phyloP scores from a whole-genome alignment of 2,797 vertebrate species.

The Oreochromis mossambicus region DNA sequence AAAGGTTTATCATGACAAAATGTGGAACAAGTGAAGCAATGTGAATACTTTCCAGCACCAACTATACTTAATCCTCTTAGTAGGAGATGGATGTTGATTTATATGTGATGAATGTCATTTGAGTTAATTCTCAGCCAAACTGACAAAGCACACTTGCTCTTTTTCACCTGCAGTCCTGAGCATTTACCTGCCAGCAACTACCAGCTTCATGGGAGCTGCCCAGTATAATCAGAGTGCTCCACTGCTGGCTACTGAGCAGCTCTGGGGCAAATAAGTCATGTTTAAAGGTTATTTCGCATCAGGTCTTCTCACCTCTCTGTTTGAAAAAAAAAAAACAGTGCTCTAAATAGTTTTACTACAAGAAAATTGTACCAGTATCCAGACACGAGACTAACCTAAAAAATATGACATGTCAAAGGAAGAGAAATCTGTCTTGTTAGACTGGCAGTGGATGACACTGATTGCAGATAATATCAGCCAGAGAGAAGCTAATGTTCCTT shows the following conservation, averaged over 20 bases:
- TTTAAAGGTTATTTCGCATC: conserved; percentile 9
- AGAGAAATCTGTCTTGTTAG: conserved; percentile 2
- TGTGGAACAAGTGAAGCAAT: background rate
- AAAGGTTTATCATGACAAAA: background rate
- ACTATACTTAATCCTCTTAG: background rate
- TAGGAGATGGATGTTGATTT: background rate
- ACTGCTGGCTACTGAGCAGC: background rate
- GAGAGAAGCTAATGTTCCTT: conserved; percentile 22
- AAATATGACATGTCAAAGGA: background rate
- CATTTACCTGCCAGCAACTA: background rate
- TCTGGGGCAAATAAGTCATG: background rate
- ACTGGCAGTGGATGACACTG: background rate
- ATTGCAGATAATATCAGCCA: conserved; percentile 25
- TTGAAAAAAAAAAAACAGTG: background rate
- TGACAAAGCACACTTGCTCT: background rate
- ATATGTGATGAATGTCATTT: background rate
- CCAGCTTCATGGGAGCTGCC: conserved; percentile 15
- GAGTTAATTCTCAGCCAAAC: background rate
- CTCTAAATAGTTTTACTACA: background rate
- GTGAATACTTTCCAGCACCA: background rate
- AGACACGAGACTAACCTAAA: background rate
- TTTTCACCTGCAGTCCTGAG: background rate
- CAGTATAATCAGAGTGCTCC: background rate
- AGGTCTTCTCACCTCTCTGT: background rate
- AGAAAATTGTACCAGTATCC: background rate